Evolutionary conservation across 64 coral and sea anemone species (phyloP), one percentile per base, ranked within the genome.

Genomic region (Montipora efflorescens): DNA sequence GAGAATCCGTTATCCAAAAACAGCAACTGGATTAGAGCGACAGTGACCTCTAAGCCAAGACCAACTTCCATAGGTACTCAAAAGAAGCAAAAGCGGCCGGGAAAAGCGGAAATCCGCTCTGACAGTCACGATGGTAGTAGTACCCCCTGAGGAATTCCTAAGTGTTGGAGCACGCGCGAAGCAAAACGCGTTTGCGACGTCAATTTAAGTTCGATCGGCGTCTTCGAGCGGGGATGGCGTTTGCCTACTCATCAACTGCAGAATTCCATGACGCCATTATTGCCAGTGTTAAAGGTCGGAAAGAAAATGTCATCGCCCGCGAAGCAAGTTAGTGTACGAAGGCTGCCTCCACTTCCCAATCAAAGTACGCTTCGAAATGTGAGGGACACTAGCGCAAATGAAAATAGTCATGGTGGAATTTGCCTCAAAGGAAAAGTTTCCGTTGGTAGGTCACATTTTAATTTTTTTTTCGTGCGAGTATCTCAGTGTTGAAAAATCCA

Each of bases 291-390:
- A 22, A 92, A 74, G 43, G 50, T 70, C 46, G 46, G 43, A 62
- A 64, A 76, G 52, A 79, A 80, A 74, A 99, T 99, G 98, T 99
- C 98, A 87, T 99, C 98, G 15, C 98, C 98, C 19, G 94, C 95
- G 73, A 94, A 93, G 48, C 98, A 99, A 95, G 92, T 99, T 87
- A 99, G 98, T 53, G 85, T 94, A 0, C 82, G 98, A 79, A 79
- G 98, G 18, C 55, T 99, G 2, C 98, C 98, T 10, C 98, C 98
- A n/a, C 61, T 99, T 13, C 95, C 98, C 46, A 99, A 96, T 67
- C 95, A 96, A 74, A 74, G 88, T 7, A 84, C 82, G 8, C 91
- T 88, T 22, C 78, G 79, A 20, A 77, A 91, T 51, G 59, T 97
- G 4, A 97, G 88, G 69, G 89, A 67, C 52, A 48, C 78, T n/a